Percentiles rank a stretch among this genome's conserved stretches.
These are phyloP conservation scores for Parazoanthus atlanticus DNA, from an alignment of 92 coral and sea anemone species.

Conservation along the genomic window DNA sequence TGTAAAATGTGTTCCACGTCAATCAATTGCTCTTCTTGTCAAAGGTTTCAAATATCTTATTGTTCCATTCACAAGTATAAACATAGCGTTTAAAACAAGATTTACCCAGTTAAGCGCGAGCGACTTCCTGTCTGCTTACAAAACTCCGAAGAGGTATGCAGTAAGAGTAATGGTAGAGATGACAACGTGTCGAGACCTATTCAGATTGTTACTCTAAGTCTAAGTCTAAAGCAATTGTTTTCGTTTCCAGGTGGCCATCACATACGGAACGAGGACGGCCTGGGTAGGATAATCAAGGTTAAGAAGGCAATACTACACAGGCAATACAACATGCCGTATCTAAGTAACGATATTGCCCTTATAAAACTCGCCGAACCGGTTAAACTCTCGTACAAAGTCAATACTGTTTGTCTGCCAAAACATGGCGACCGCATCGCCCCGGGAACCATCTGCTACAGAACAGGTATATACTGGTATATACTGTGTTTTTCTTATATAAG, in stretches of 20 bases:
- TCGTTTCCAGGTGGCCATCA: conserved; percentile 37
- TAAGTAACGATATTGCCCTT: conserved; percentile 45
- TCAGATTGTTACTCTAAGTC: too few species aligned
- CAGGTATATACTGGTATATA: conserved; percentile 34
- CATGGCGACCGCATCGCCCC: conserved; percentile 45
- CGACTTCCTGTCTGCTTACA: too few species aligned
- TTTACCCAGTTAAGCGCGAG: too few species aligned
- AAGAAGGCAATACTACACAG: conserved; percentile 33
- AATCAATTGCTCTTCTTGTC: too few species aligned
- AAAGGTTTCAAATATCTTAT: too few species aligned
- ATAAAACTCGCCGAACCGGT: conserved; percentile 48
- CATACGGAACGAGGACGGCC: conserved; percentile 36
- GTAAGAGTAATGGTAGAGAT: too few species aligned
- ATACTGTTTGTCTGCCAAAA: conserved; percentile 54
- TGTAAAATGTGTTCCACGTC: background rate
- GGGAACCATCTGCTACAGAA: conserved; percentile 54
- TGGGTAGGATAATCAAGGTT: conserved; percentile 20
- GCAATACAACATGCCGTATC: conserved; percentile 32
- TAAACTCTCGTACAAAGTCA: conserved; percentile 33
- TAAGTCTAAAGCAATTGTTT: background rate
- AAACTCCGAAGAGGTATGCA: too few species aligned
- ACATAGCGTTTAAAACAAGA: too few species aligned
- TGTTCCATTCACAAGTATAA: too few species aligned
- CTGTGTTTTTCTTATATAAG: background rate
- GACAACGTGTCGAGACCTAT: too few species aligned